Evolutionary conservation across 2,888 invertebrate genomes (phyloP).

Genomic region (Campopleginae sp.): DNA sequence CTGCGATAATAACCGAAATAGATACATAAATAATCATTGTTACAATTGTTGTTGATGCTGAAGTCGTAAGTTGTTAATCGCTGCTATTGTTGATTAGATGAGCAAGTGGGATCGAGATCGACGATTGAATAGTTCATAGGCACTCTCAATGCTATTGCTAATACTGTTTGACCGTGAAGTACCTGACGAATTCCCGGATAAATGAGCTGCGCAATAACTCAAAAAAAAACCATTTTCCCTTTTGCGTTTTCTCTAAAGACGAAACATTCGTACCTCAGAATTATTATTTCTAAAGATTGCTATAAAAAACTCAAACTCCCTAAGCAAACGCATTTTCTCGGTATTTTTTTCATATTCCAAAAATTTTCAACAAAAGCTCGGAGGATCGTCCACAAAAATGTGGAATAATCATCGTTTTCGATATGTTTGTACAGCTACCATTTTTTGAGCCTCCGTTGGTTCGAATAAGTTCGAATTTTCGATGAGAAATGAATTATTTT

Average conservation of each 20-base stretch:
- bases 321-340: not conserved
- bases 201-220: conserved; percentile 41
- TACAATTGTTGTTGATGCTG: conserved; percentile 79
- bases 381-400: not conserved
- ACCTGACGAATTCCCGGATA: conserved; percentile 60
- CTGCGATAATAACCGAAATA: conserved; percentile 44
- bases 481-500: not conserved
- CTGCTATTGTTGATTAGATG: conserved; percentile 76
- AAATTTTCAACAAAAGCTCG: not conserved
- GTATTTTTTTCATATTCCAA: not conserved
- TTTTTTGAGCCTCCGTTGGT: not conserved
- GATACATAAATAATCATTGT: conserved; percentile 66
- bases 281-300: not conserved
- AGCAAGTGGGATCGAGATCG: conserved; percentile 48
- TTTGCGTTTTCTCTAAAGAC: conserved; percentile 13
- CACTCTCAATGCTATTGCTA: conserved; percentile 44
- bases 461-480: not conserved
- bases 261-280: not conserved
- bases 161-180: conserved; percentile 61
- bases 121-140: conserved; percentile 42
- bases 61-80: conserved; percentile 79
- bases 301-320: not conserved
- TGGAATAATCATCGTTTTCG: not conserved
- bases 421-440: not conserved
- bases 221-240: not conserved